Evolutionary conservation across 2,113 vertebrate genomes (phyloP).

Genomic region (Hypomesus transpacificus): DNA sequence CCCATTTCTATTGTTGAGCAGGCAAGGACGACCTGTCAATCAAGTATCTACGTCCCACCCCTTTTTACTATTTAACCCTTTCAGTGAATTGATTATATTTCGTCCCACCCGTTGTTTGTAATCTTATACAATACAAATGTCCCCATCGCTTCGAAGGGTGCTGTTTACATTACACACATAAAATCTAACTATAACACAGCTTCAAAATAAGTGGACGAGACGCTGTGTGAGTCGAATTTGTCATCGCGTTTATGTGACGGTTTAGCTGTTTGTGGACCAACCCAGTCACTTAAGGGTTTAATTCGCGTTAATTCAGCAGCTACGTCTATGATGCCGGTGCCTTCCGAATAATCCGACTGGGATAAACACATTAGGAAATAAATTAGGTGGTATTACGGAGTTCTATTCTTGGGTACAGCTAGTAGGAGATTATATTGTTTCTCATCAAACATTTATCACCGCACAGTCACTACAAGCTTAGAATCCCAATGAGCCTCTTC

Average conservation of each 20-base stretch:
- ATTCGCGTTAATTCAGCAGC: slow-evolving; percentile 27
- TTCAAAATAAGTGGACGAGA: too few species aligned
- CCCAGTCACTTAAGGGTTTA: too few species aligned
- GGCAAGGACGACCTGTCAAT: slow-evolving; percentile 48
- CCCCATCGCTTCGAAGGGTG: too few species aligned
- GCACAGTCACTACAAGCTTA: slow-evolving; percentile 35
- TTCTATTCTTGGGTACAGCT: slow-evolving; percentile 45
- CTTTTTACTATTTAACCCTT: slow-evolving; percentile 19
- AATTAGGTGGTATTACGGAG: slow-evolving; percentile 56
- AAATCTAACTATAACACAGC: too few species aligned
- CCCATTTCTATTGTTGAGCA: slow-evolving; percentile 64
- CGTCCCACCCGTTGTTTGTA: neutral
- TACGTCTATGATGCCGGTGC: slow-evolving; percentile 27
- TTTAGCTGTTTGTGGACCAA: too few species aligned
- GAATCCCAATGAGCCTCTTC: slow-evolving; percentile 11
- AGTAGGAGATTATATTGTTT: slow-evolving; percentile 42
- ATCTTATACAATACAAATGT: too few species aligned
- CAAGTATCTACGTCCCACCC: slow-evolving; percentile 43
- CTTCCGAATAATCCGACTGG: slow-evolving; percentile 52
- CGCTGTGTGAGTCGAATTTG: too few species aligned
- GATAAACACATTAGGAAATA: slow-evolving; percentile 40
- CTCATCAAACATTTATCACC: slow-evolving; percentile 63
- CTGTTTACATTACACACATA: too few species aligned
- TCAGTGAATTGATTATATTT: slow-evolving; percentile 15
- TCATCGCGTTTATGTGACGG: too few species aligned